phyloP scores from a whole-genome alignment of 2,113 vertebrate species.

The Polyodon spathula region DNA sequence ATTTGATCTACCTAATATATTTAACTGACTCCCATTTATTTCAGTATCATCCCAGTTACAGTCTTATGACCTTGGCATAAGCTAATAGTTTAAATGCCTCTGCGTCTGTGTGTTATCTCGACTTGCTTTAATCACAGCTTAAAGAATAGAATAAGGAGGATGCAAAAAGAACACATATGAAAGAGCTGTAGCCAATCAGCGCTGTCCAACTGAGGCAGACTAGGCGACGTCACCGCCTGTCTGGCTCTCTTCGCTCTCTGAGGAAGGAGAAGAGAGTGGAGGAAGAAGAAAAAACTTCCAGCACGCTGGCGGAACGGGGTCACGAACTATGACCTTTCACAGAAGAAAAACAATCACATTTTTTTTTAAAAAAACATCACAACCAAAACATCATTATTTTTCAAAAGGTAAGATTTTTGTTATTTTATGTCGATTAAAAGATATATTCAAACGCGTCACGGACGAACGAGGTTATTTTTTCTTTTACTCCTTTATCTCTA shows the following conservation, averaged over 20 bases:
- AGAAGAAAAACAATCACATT: slow-evolving; percentile 72
- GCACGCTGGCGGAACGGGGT: slow-evolving; percentile 68
- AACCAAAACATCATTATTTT: slow-evolving; percentile 18
- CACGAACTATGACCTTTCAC: slow-evolving; percentile 98
- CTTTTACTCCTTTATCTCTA: slow-evolving; percentile 8
- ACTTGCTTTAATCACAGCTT: too few species aligned
- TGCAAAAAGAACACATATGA: slow-evolving; percentile 2
- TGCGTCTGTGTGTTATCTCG: too few species aligned
- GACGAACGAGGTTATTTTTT: slow-evolving; percentile 17
- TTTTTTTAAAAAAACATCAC: slow-evolving; percentile 43
- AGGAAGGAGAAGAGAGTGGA: slow-evolving; percentile 47
- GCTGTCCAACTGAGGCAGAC: slow-evolving; percentile 31
- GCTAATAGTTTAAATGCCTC: too few species aligned
- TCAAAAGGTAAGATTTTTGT: slow-evolving; percentile 49
- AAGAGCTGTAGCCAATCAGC: slow-evolving; percentile 20
- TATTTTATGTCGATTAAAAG: slow-evolving; percentile 28
- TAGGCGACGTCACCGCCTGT: slow-evolving; percentile 53
- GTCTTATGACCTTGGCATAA: too few species aligned
- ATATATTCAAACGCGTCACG: slow-evolving; percentile 19
- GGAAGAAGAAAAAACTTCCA: slow-evolving; percentile 58
- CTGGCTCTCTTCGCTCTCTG: slow-evolving; percentile 47
- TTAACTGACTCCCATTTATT: too few species aligned
- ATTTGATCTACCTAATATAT: too few species aligned
- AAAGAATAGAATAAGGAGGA: background rate
- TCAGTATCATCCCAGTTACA: too few species aligned